These are phyloP conservation scores for Schizopygopsis pylzovi DNA, from an alignment of 2,797 vertebrate species.

Conservation along the genomic window DNA sequence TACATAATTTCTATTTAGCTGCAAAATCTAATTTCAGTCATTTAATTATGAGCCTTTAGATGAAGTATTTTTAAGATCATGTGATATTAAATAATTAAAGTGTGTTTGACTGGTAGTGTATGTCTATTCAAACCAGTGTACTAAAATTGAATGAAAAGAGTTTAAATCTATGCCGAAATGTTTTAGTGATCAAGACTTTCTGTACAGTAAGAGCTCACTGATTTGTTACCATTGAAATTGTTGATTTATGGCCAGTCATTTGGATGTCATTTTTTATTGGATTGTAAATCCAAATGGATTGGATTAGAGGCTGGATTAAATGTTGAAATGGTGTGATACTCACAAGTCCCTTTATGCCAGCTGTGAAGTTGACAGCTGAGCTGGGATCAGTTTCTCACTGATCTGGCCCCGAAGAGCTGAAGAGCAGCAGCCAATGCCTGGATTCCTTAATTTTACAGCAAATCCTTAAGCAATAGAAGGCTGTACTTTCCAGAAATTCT, in stretches of 20 bases:
- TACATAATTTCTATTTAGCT: background rate
- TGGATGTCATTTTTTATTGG: conserved; percentile 42
- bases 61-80: background rate
- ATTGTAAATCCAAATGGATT: conserved; percentile 57
- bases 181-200: background rate
- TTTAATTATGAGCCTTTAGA: background rate
- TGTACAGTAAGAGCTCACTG: background rate
- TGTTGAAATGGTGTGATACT: conserved; percentile 59
- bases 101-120: background rate
- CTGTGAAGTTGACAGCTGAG: conserved; percentile 60
- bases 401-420: conserved; percentile 25
- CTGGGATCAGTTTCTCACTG: conserved; percentile 51
- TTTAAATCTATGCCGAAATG: background rate
- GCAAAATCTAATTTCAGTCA: background rate
- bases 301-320: conserved; percentile 65
- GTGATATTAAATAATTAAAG: background rate
- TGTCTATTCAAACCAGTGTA: background rate
- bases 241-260: conserved; percentile 46
- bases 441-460: conserved; percentile 63
- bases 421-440: conserved; percentile 25
- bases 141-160: background rate
- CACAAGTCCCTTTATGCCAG: conserved; percentile 59
- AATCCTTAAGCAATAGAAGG: conserved; percentile 37
- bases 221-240: conserved; percentile 21
- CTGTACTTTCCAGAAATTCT: background rate